Conservation (phyloP, 2,797 vertebrate species). For the Botia kubotai region DNA sequence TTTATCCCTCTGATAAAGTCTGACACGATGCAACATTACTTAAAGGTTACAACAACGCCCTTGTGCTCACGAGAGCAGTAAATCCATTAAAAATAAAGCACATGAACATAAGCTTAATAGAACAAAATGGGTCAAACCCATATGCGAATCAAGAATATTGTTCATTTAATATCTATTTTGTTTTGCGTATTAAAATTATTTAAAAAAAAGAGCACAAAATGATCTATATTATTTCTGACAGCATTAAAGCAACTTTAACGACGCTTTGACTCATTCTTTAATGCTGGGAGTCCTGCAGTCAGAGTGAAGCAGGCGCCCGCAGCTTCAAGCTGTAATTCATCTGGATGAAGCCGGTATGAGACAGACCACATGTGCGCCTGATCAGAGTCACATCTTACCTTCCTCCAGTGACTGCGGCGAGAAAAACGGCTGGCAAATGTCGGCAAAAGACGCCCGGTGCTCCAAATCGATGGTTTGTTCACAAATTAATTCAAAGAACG, state of each 20-base stretch:
- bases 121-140: neutral
- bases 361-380: neutral
- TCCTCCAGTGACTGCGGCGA: neutral
- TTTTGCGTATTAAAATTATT: neutral
- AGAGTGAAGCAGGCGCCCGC: too few species aligned
- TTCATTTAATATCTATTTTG: too few species aligned
- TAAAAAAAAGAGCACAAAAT: neutral
- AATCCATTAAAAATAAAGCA: neutral
- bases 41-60: neutral
- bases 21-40: neutral
- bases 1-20: neutral
- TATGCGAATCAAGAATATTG: neutral
- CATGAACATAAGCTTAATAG: neutral
- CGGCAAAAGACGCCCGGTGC: neutral
- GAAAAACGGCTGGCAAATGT: neutral
- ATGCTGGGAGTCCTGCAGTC: neutral
- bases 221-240: neutral
- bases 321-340: neutral
- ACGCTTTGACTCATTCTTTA: neutral
- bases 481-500: neutral
- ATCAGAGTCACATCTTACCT: too few species aligned
- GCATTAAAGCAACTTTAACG: neutral
- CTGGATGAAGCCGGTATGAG: constrained; percentile 33
- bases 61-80: neutral
- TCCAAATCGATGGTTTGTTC: neutral